A percentile compares a stretch with the other conserved stretches of the same genome.
phyloP scores from a whole-genome alignment of 2,797 vertebrate genomes.

The Salarias fasciatus region DNA sequence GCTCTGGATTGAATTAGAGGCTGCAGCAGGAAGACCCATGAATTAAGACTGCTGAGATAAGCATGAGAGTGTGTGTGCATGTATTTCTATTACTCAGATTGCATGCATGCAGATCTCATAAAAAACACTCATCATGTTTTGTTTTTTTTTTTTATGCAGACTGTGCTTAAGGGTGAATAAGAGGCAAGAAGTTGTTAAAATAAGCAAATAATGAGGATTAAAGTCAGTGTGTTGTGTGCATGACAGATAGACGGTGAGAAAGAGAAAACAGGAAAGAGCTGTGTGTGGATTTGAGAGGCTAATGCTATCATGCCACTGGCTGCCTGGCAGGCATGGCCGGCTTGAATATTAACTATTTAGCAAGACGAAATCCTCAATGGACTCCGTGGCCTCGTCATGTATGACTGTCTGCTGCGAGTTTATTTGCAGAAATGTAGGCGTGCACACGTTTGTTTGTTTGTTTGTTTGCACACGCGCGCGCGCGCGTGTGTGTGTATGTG shows the following conservation, averaged over 20 bases:
- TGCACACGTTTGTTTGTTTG: background rate
- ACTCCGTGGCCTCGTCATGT: conserved; percentile 14
- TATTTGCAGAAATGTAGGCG: background rate
- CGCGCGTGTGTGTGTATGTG: conserved; percentile 18
- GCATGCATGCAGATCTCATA: no score
- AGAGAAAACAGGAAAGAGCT: background rate
- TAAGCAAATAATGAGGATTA: background rate
- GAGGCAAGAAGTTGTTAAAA: background rate
- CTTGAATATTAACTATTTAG: conserved; percentile 61
- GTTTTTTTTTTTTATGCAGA: background rate
- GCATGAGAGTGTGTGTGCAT: background rate
- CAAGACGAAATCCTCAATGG: conserved; percentile 53
- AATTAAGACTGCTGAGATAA: conserved; percentile 12
- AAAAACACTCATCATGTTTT: no score
- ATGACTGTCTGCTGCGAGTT: background rate
- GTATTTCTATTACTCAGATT: background rate
- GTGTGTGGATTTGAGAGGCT: conserved; percentile 31
- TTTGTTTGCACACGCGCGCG: conserved; percentile 4
- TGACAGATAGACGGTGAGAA: background rate
- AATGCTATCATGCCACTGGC: conserved; percentile 44
- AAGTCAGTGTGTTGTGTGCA: no score
- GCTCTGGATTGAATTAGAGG: conserved; percentile 46
- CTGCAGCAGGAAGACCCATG: conserved; percentile 44
- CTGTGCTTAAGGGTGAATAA: background rate
- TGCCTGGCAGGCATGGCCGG: conserved; percentile 40